These are phyloP conservation scores for Ibidorhyncha struthersii DNA, from an alignment of 2,113 vertebrate genomes.

Conservation along the genomic window DNA sequence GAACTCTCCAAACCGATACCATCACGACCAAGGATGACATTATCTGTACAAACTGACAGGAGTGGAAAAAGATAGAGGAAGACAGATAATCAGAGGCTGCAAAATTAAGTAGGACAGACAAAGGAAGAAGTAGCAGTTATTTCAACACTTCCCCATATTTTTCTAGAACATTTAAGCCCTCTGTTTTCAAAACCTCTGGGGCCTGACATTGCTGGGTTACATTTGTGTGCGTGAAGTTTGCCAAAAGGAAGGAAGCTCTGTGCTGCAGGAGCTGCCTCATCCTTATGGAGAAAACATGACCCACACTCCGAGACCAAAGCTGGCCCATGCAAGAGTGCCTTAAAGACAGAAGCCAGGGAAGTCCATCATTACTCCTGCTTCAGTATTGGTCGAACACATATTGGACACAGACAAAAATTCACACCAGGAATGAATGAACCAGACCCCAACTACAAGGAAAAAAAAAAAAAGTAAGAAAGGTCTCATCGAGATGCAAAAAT, in stretches of 20 bases:
- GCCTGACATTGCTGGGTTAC: background rate
- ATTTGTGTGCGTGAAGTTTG: background rate
- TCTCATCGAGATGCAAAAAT: conserved; percentile 49
- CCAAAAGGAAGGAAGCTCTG: background rate
- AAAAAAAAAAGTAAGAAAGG: conserved; percentile 36
- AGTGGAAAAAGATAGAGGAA: background rate
- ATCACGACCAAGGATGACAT: background rate
- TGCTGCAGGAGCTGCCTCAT: background rate
- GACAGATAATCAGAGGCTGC: background rate
- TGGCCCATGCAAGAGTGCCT: background rate
- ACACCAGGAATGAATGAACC: conserved; percentile 31
- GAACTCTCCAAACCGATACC: background rate
- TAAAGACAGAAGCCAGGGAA: background rate
- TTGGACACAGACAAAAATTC: background rate
- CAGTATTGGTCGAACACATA: background rate
- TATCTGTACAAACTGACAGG: background rate
- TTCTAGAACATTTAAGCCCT: background rate
- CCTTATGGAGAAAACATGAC: background rate
- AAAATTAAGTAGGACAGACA: background rate
- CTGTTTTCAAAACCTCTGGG: background rate
- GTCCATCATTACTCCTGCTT: background rate
- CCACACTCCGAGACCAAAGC: background rate
- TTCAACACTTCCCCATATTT: background rate
- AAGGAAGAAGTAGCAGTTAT: background rate
- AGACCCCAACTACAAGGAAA: background rate